Conservation (phyloP, 2,888 invertebrate species). For the Criorhina ranunculi region DNA sequence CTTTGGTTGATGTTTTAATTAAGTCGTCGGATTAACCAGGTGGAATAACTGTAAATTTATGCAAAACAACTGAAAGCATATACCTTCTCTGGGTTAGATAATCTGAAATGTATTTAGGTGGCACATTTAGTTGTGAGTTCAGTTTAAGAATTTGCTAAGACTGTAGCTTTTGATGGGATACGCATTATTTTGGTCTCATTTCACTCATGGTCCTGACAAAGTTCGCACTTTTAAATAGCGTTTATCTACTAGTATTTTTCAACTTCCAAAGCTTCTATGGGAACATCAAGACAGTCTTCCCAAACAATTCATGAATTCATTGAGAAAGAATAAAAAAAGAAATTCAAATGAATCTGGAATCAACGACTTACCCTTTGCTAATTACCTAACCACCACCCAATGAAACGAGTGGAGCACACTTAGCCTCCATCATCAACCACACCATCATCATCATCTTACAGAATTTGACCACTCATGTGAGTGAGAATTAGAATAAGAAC, state of each 20-base stretch:
- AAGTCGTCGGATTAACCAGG: background rate
- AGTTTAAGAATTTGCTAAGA: background rate
- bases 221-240: too few species aligned
- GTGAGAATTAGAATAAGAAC: conserved; percentile 36
- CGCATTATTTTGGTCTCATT: too few species aligned
- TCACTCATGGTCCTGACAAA: too few species aligned
- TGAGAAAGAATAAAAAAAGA: background rate
- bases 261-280: too few species aligned
- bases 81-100: background rate
- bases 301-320: background rate
- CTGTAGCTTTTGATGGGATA: background rate
- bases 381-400: conserved; percentile 6
- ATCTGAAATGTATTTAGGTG: conserved; percentile 8
- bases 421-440: conserved; percentile 6
- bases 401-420: background rate
- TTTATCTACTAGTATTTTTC: too few species aligned
- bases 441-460: conserved; percentile 18
- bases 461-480: background rate
- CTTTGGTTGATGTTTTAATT: conserved; percentile 6
- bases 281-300: too few species aligned
- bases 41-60: conserved; percentile 7
- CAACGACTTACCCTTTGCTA: background rate
- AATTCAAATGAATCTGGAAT: background rate
- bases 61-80: conserved; percentile 8
- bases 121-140: background rate